Evolutionary conservation across 2,797 vertebrate species (phyloP), one percentile per base, ranked within the genome.

Genomic region (Crypturellus tataupa): DNA sequence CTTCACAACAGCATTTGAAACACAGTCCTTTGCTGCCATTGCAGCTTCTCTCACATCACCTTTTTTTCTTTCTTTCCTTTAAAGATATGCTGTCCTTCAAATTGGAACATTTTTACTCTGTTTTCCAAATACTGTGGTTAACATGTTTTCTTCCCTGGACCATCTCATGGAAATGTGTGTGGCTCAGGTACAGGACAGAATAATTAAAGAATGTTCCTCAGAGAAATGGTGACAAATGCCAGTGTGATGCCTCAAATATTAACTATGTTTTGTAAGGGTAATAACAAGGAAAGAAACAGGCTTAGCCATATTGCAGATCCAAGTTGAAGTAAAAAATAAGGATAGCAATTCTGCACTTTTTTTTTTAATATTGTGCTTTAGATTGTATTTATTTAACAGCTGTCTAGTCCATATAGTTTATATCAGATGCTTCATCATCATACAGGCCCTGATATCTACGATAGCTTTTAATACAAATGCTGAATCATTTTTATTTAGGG

Each of bases 1-100:
- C 59, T 67, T 95, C 58, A 16, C 37, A 67, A 91, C 55, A 79
- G 67, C 55, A 81, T 92, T 82, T 71, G 89, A 93, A 96, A 83
- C 72, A 90, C 51, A 93, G 91, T 37, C 47, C 19, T 37, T 39
- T 35, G n/a, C 65, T 64, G 37, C 60, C 18, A 8, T 27, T 33
- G 65, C 31, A 18, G 23, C 44, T 35, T 67, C 35, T 37, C 35
- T 60, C 44, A 47, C 44, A 47, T 68, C 44, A 9, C 44, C n/a
- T 35, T 67, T 65, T 67, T 44, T 35, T 68, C 33, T 33, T 35
- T 6, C 24, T 31, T 89, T 31, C 60, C 25, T 49, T 24, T 49
- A 35, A 49, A 35, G 15, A 12, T 35, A 25, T 19, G 16, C 11
- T 47, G 44, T 68, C 44, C 64, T 68, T 49, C 44, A 49, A 68